Base-by-base conservation (phyloP, 2,797 vertebrate genomes). In the Rhabdophis nuchalis region DNA sequence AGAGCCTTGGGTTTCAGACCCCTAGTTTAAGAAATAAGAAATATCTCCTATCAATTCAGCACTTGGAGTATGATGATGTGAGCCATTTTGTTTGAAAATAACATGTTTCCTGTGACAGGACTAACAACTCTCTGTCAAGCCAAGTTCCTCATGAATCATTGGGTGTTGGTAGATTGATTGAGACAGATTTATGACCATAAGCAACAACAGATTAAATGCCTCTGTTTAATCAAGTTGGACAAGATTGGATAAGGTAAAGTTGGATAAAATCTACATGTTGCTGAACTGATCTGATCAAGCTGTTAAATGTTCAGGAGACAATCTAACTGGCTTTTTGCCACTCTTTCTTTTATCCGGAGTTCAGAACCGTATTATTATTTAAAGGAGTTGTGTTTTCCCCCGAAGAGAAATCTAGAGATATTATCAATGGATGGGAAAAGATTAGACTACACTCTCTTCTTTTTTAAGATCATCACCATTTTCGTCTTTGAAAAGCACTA, bases 21-120 rank as follows among this genome's bases (percentile, higher is more conserved):
- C 46, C 46, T 58, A 89, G 1, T 56, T 94, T 64, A n/a, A n/a
- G 86, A 77, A 89, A 23, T 23, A 82, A 93, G 36, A 0, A 68
- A 4, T 89, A 86, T 41, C 14, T 5, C 13, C 64, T 11, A 85
- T 32, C 14, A 89, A 36, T 72, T 86, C 14, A 85, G 93, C 82
- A 25, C 18, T 89, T 16, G 41, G 29, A 85, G 72, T 50, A 10
- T 50, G 50, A 8, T 89, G 91, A 86, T 41, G 90, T 87, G 60
- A 90, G 36, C 56, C 56, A 36, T 32, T 3, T 89, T 91, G 16
- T 6, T 53, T 91, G 18, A 90, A 61, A 93, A 92, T 87, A 91
- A n/a, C 77, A 14, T 9, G 68, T 86, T 2, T 85, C 18, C 10
- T 94, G 0, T n/a, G 46, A 5, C 88, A 60, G 1, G 50, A 18